Base-by-base conservation (phyloP, 2,888 invertebrate species). In the Apamea anceps region DNA sequence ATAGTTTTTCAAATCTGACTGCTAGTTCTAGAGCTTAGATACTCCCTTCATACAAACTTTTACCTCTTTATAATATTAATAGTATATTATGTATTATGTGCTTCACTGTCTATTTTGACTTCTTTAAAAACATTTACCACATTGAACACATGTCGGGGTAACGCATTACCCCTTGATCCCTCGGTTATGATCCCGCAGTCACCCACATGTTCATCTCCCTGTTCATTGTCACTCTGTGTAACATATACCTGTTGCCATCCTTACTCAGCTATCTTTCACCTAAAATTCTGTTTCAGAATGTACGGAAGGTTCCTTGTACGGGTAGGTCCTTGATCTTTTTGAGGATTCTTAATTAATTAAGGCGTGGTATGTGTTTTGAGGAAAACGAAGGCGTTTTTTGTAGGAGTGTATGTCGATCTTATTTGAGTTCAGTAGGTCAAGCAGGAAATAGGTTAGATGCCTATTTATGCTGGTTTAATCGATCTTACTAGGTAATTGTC, bases 311-410 rank as follows among this genome's bases (percentile, higher is more conserved):
- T n/a, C n/a, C n/a, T n/a, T 48, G 18, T 75, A 28, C 10, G 25
- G 21, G 62, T 57, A 21, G 57, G 62, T 57, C 15, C 66, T 65
- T 75, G 68, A 83, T 75, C 60, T 77, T 75, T 60, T 77, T 67
- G 28, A 67, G 66, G 57, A 82, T 86, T 77, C 77, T n/a, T 48
- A 28, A 71, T 66, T 82, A 82, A 82, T 86, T 84, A 82, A 60
- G 63, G 82, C 74, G 86, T 65, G 63, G 65, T 66, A n/a, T 51
- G 66, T 51, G 57, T 37, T 72, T 72, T 63, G 77, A 82, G 82
- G 84, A 86, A 84, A 86, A 82, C 2, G n/a, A 32, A 28, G 51
- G 21, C 60, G 51, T 45, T 72, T 85, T 54, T 77, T 45, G 51
- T 28, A 42, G 4, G n/a, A 37, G 12, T 75, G 70, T 60, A 54